Evolutionary conservation across 2,113 vertebrate genomes (phyloP), one percentile per base, ranked within the genome.

Genomic region (Ivindomyrus marchei): DNA sequence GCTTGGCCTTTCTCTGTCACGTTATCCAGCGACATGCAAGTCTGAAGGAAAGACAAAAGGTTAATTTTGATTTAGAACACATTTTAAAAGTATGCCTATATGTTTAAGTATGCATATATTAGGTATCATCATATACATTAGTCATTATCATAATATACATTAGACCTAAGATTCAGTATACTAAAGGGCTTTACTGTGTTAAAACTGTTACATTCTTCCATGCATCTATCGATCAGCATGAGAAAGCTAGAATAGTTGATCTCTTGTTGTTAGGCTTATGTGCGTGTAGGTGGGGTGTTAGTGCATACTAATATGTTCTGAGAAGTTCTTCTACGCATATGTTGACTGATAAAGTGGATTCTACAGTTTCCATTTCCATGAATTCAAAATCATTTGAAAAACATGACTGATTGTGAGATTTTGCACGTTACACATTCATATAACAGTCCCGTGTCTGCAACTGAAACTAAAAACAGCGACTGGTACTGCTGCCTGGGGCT

Each of bases 1-100:
- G 85, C 52, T 3, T 62, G 50, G 7, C 36, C 53, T 19, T 11
- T 19, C n/a, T 3, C 13, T 11, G 89, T 89, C 50, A 85, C 45
- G 46, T 89, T 89, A 7, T 85, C 80, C 36, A 42, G 31, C 84
- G 89, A 89, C 80, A 89, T 4, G 52, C 77, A 89, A 31, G 39
- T 85, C 89, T 89, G 66, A 8, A 49, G n/a, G 6, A 47, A 88
- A 74, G 88, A 74, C 9, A 52, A 62, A 62, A 62, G 5, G 42
- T 46, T 47, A 24, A 17, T 21, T 80, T 42, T 89, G 4, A 50
- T 4, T 50, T 39, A 21, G 80, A 39, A 77, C 39, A 24, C 83
- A 85, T 47, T 47, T 85, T 47, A 85, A 46, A 70, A 70, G 24
- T 85, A n/a, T 17, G n/a, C n/a, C 21, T 58, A 6, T 85, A 49